Percentiles rank a stretch among this genome's conserved stretches.
These are phyloP conservation scores for Rhineura floridana DNA, from an alignment of 2,113 vertebrate species.

Conservation along the genomic window DNA sequence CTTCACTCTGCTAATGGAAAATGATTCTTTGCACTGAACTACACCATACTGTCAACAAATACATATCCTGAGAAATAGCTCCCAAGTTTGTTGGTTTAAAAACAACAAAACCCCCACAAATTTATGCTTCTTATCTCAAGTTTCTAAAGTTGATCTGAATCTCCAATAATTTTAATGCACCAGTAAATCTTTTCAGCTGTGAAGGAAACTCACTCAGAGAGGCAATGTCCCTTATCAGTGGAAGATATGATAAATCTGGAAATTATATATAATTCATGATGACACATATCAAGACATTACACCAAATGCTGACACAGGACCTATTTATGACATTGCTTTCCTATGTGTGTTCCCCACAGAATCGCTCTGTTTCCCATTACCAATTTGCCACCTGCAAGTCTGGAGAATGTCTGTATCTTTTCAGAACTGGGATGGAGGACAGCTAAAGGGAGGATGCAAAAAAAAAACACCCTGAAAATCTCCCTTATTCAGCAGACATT, in stretches of 20 bases:
- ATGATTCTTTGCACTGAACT: slow-evolving; percentile 38
- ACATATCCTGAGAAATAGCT: slow-evolving; percentile 52
- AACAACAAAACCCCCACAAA: slow-evolving; percentile 42
- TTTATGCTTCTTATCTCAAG: slow-evolving; percentile 73
- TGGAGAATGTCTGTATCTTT: slow-evolving; percentile 56
- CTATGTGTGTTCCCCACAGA: slow-evolving; percentile 70
- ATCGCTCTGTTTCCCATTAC: slow-evolving; percentile 59
- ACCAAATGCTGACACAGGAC: slow-evolving; percentile 69
- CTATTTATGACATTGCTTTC: slow-evolving; percentile 71
- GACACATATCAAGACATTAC: slow-evolving; percentile 76
- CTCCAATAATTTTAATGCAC: slow-evolving; percentile 74
- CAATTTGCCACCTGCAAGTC: slow-evolving; percentile 69
- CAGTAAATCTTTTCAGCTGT: slow-evolving; percentile 75
- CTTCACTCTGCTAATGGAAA: slow-evolving; percentile 4
- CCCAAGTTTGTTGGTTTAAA: slow-evolving; percentile 36
- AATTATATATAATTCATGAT: slow-evolving; percentile 82
- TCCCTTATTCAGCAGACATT: slow-evolving; percentile 62
- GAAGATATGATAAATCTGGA: slow-evolving; percentile 76
- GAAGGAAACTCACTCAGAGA: slow-evolving; percentile 72
- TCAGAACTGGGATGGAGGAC: not conserved
- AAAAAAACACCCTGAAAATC: slow-evolving; percentile 30
- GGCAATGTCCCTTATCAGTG: slow-evolving; percentile 68
- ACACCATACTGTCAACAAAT: slow-evolving; percentile 41
- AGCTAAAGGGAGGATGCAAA: slow-evolving; percentile 15
- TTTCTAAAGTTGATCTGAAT: slow-evolving; percentile 74